These are phyloP conservation scores for Natrix natrix DNA, from an alignment of 2,797 vertebrate genomes.

Conservation along the genomic window DNA sequence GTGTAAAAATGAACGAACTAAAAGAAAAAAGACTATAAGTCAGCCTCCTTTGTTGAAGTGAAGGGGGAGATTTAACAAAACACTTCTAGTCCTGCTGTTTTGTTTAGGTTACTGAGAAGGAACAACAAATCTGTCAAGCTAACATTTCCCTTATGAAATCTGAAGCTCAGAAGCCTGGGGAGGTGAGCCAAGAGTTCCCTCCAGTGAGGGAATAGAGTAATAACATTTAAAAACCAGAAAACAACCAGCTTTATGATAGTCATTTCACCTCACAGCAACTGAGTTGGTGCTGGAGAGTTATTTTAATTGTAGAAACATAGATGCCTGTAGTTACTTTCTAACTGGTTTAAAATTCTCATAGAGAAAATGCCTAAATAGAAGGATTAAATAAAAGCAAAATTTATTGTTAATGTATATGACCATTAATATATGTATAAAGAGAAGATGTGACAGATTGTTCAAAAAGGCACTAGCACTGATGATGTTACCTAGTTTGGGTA, in stretches of 20 bases:
- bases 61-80: background rate
- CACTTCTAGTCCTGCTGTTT: background rate
- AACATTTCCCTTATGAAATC: background rate
- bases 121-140: background rate
- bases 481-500: background rate
- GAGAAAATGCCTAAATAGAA: background rate
- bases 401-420: background rate
- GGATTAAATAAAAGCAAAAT: background rate
- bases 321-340: background rate
- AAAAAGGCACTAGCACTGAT: background rate
- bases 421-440: background rate
- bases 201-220: background rate
- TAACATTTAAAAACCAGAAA: background rate
- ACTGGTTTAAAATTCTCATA: background rate
- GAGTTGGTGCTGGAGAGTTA: background rate
- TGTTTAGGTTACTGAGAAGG: background rate
- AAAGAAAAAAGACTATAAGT: background rate
- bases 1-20: background rate
- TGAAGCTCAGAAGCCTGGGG: background rate
- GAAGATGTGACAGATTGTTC: background rate
- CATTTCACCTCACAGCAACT: background rate
- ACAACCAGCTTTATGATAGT: background rate
- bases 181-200: background rate
- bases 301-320: background rate
- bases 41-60: background rate